A percentile compares a stretch with the other conserved stretches of the same genome.
These are phyloP conservation scores for Pemphigus obesinymphae DNA, from an alignment of 1,140 invertebrate species.

Conservation along the genomic window DNA sequence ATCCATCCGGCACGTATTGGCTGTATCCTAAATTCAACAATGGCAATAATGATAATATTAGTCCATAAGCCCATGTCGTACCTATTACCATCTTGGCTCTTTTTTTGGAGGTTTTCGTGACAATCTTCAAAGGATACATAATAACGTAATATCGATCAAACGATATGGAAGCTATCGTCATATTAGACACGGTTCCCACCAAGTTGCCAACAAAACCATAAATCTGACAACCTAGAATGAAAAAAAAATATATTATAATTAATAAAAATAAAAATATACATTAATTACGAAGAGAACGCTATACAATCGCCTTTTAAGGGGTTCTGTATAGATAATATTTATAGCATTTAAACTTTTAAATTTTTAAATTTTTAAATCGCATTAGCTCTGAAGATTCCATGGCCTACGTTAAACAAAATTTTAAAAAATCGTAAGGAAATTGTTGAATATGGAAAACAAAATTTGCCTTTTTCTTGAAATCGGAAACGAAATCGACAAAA, in stretches of 20 bases:
- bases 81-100: constrained; percentile 60
- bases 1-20: constrained; percentile 71
- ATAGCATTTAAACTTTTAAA: no score
- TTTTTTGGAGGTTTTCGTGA: constrained; percentile 57
- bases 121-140: constrained; percentile 62
- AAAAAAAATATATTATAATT: constrained; percentile 10
- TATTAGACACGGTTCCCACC: constrained; percentile 67
- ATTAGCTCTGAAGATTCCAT: no score
- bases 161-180: constrained; percentile 64
- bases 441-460: no score
- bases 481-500: no score
- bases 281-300: no score
- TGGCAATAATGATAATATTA: constrained; percentile 62
- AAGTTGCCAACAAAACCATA: constrained; percentile 69
- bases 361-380: no score
- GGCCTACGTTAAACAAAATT: no score
- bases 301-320: no score
- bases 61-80: constrained; percentile 66
- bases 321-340: no score
- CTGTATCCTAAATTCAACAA: constrained; percentile 64
- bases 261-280: no score
- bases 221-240: constrained; percentile 60
- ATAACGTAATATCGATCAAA: constrained; percentile 67
- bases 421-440: no score
- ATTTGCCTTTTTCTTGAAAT: no score